Evolutionary conservation across 2,797 vertebrate genomes (phyloP).

Genomic region (Acipenser ruthenus): DNA sequence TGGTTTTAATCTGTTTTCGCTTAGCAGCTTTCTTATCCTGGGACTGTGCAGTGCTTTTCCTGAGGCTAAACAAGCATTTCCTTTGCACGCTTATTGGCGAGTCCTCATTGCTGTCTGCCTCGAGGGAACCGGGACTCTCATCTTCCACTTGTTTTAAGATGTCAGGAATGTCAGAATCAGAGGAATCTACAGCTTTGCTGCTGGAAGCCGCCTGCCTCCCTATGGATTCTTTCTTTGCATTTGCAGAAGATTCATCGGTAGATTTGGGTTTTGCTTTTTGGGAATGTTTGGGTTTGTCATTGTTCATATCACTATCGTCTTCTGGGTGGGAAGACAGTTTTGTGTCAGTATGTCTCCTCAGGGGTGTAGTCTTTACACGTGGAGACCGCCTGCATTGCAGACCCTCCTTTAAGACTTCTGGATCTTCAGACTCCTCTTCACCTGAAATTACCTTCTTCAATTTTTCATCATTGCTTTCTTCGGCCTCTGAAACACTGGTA

Average conservation of each 20-base stretch:
- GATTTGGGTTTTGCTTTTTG: conserved; percentile 41
- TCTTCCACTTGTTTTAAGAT: conserved; percentile 71
- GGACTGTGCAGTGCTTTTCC: conserved; percentile 43
- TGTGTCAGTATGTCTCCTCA: conserved; percentile 76
- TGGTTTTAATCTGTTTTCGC: conserved; percentile 75
- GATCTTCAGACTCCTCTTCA: conserved; percentile 33
- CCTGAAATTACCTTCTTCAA: conserved; percentile 29
- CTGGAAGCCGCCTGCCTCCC: conserved; percentile 17
- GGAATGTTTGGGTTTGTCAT: conserved; percentile 37
- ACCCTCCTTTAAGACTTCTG: conserved; percentile 47
- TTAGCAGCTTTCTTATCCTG: conserved; percentile 61
- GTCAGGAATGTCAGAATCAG: conserved; percentile 84
- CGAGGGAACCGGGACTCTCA: conserved; percentile 69
- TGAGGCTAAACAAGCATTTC: conserved; percentile 50
- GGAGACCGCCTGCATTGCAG: conserved; percentile 70
- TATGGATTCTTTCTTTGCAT: conserved; percentile 18
- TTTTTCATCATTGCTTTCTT: conserved; percentile 36
- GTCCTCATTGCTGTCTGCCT: conserved; percentile 62
- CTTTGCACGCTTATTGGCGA: conserved; percentile 43
- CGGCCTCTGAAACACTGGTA: conserved; percentile 36
- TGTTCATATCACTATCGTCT: conserved; percentile 60
- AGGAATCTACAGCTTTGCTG: conserved; percentile 55
- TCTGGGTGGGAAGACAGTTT: conserved; percentile 65
- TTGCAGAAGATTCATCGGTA: conserved; percentile 36
- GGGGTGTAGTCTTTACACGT: conserved; percentile 88